phyloP scores from a whole-genome alignment of 2,113 vertebrate species.

The Heteronetta atricapilla region DNA sequence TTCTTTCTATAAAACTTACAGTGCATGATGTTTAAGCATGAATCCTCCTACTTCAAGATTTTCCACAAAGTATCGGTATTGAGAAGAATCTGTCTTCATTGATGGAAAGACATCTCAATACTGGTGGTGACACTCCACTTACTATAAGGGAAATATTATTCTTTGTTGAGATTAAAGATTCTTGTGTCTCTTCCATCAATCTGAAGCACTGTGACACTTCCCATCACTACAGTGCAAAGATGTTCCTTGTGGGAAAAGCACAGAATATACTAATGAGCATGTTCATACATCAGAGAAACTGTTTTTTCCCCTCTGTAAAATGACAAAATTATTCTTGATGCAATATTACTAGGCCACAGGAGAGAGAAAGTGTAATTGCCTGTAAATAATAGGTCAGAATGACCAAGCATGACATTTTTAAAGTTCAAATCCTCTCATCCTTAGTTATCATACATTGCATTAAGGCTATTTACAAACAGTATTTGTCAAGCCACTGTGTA shows the following conservation, averaged over 20 bases:
- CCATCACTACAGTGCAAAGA: background rate
- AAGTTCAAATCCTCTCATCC: constrained; percentile 52
- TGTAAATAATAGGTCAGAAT: constrained; percentile 58
- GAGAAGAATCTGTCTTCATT: constrained; percentile 7
- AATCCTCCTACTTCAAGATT: background rate
- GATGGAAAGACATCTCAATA: background rate
- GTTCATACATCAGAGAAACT: background rate
- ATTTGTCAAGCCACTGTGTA: constrained; percentile 31
- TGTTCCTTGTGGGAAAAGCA: constrained; percentile 47
- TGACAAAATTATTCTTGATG: constrained; percentile 18
- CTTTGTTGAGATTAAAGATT: constrained; percentile 35
- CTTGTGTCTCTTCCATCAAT: background rate
- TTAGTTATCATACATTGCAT: constrained; percentile 7
- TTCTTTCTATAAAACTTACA: background rate
- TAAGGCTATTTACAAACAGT: constrained; percentile 6
- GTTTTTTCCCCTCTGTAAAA: background rate
- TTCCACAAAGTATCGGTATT: background rate
- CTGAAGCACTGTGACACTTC: constrained; percentile 34
- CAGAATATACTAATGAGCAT: constrained; percentile 5
- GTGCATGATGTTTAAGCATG: background rate
- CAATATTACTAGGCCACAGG: background rate
- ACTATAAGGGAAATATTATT: constrained; percentile 42
- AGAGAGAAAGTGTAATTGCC: constrained; percentile 26
- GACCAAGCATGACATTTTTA: constrained; percentile 47
- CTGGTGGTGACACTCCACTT: background rate